Conservation (phyloP, 2,113 vertebrate species). For the Pelodiscus sinensis region DNA sequence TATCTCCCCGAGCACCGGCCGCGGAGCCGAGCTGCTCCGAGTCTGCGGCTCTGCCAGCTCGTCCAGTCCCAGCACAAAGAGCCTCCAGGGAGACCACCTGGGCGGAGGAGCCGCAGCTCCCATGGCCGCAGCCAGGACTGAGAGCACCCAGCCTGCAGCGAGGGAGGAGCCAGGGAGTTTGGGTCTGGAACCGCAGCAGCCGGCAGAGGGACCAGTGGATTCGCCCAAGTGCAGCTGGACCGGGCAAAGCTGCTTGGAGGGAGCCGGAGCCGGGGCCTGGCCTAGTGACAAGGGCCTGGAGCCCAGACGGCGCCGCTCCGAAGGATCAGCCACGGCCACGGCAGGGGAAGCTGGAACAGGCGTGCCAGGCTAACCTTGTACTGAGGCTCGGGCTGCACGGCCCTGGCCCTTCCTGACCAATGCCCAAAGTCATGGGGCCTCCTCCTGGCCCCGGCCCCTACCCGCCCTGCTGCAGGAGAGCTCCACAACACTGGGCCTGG, state of each 20-base stretch:
- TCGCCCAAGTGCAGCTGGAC: background rate
- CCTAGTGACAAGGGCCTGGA: background rate
- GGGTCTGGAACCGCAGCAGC: background rate
- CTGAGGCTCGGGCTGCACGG: background rate
- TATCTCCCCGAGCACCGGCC: constrained; percentile 57
- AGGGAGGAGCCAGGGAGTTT: background rate
- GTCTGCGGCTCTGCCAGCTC: constrained; percentile 63
- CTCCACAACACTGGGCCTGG: background rate
- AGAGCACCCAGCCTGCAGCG: background rate
- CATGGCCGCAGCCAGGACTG: rapidly evolving
- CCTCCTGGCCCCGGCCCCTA: background rate
- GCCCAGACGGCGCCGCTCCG: background rate
- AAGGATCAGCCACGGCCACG: background rate
- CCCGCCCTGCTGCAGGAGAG: no score
- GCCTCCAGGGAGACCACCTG: constrained; percentile 63
- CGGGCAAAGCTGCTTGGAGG: background rate
- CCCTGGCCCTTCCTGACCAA: no score
- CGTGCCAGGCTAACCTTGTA: background rate
- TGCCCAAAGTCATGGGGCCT: background rate
- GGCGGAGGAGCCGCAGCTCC: rapidly evolving
- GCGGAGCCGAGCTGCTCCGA: no score
- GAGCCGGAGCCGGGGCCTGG: background rate
- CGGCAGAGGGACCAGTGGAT: no score
- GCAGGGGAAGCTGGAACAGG: background rate
- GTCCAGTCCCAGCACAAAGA: constrained; percentile 67